Evolutionary conservation across 2,797 vertebrate species (phyloP).

Genomic region (Selene dorsalis): DNA sequence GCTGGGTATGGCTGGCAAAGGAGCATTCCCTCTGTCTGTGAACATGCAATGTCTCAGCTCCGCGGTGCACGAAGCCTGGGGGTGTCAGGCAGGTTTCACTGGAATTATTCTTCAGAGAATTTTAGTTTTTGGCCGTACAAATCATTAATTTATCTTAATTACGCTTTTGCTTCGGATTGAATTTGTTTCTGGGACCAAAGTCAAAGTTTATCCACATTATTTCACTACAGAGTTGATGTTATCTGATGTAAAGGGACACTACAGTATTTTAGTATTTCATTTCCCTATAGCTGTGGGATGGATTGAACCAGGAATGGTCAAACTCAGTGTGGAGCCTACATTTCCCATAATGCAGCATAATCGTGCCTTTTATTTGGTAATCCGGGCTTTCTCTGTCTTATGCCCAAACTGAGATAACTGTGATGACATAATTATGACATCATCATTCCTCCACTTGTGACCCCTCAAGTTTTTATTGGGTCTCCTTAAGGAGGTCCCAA

Average conservation of each 20-base stretch:
- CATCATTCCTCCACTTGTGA: not conserved
- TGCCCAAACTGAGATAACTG: not conserved
- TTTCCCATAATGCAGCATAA: not conserved
- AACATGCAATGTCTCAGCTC: conserved; percentile 35
- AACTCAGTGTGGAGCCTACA: not conserved
- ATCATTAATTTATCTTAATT: not conserved
- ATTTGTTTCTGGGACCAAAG: conserved; percentile 8
- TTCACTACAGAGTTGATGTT: not conserved
- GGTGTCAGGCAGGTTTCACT: not conserved
- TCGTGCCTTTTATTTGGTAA: not conserved
- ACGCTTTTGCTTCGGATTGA: not conserved
- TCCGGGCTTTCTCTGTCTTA: not conserved
- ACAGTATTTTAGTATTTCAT: not conserved
- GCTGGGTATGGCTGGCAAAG: conserved; percentile 73
- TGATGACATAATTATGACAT: conserved; percentile 4
- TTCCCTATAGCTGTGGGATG: not conserved
- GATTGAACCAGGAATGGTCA: not conserved
- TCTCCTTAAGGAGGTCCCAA: not conserved
- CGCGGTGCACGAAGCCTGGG: conserved; percentile 13
- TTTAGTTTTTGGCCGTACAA: not conserved
- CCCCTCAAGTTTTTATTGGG: not conserved
- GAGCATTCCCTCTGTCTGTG: conserved; percentile 71
- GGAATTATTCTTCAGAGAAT: conserved; percentile 11
- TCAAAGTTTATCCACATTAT: not conserved
- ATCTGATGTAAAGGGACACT: not conserved